These are phyloP conservation scores for Zaprionus vittiger DNA, from an alignment of 1,140 invertebrate species.

Conservation along the genomic window DNA sequence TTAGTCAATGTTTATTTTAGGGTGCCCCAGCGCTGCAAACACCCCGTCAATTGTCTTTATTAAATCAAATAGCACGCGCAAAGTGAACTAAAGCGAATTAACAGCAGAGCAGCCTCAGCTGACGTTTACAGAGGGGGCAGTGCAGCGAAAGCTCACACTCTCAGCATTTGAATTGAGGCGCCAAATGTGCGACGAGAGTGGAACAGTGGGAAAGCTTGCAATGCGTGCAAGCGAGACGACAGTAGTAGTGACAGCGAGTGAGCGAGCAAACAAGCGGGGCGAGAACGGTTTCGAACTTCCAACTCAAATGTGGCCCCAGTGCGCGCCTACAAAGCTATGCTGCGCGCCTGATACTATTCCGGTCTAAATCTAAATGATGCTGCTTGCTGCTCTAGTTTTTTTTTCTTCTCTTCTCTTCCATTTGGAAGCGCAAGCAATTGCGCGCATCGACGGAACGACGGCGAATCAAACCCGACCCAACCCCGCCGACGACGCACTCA, in stretches of 20 bases:
- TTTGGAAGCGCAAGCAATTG: conserved; percentile 51
- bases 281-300: conserved; percentile 38
- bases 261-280: background rate
- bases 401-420: conserved; percentile 42
- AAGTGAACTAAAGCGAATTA: conserved; percentile 27
- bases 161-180: conserved; percentile 22
- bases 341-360: conserved; percentile 81
- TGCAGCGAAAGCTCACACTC: conserved; percentile 14
- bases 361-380: conserved; percentile 84
- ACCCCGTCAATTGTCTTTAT: conserved; percentile 29
- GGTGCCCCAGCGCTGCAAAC: conserved; percentile 10
- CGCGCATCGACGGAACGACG: conserved; percentile 14
- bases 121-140: background rate
- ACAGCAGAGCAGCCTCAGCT: background rate
- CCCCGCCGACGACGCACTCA: conserved; percentile 38
- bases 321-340: conserved; percentile 9
- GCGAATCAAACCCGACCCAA: conserved; percentile 19
- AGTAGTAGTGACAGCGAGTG: background rate
- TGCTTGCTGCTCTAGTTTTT: conserved; percentile 80
- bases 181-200: conserved; percentile 8
- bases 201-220: conserved; percentile 34
- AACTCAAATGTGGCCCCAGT: conserved; percentile 31
- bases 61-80: conserved; percentile 21
- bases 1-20: conserved; percentile 14
- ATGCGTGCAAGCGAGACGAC: conserved; percentile 37